Evolutionary conservation across 30 jellyfish, hydroid and myxozoan species (phyloP).

Genomic region (Cassiopea xamachana): DNA sequence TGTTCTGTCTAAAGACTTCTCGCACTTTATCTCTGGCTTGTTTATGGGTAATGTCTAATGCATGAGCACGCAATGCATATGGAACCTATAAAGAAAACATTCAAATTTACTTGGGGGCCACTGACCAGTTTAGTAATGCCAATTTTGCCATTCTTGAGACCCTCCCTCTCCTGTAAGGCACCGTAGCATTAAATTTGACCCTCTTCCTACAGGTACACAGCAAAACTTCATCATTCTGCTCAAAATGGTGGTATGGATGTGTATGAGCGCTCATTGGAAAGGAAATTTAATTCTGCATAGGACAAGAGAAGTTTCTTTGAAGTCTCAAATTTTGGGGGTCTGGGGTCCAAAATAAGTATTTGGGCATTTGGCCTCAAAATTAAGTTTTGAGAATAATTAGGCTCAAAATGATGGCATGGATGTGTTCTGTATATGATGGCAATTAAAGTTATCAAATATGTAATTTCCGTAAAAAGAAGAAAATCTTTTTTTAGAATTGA

Average conservation of each 20-base stretch:
- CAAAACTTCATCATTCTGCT: neutral
- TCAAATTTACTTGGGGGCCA: no score
- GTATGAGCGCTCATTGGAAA: neutral
- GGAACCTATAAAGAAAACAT: conserved; percentile 69
- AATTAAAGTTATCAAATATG: neutral
- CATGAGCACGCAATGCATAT: conserved; percentile 83
- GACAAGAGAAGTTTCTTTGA: neutral
- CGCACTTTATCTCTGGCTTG: conserved; percentile 91
- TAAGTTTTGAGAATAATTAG: neutral
- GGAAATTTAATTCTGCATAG: neutral
- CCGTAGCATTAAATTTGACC: no score
- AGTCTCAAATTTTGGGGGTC: neutral
- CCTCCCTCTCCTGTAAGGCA: no score
- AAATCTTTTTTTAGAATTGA: neutral
- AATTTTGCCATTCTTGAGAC: no score
- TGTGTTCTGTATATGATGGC: neutral
- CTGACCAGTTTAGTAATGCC: no score
- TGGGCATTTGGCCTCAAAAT: neutral
- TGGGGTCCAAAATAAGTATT: neutral
- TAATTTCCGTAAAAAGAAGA: neutral
- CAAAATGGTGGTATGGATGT: neutral
- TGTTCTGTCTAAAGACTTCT: conserved; percentile 83
- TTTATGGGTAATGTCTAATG: conserved; percentile 86
- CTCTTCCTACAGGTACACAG: no score
- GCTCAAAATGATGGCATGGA: neutral